These are phyloP conservation scores for Australoheros facetus DNA, from an alignment of 2,797 vertebrate species.

Conservation along the genomic window DNA sequence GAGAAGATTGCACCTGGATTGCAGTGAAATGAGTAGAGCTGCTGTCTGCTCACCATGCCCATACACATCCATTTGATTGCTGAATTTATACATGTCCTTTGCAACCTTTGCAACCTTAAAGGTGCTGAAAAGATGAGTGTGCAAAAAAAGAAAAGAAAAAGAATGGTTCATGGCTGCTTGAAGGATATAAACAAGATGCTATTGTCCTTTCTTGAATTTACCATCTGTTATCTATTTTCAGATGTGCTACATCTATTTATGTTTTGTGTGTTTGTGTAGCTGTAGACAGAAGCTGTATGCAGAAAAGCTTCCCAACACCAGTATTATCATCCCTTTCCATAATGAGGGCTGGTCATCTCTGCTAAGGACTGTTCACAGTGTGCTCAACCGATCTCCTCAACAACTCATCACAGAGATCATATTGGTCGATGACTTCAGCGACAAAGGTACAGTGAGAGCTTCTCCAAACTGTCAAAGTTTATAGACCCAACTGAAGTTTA, in stretches of 20 bases:
- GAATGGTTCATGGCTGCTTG: background rate
- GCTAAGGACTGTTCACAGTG: constrained; percentile 93
- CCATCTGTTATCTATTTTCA: background rate
- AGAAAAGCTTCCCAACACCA: constrained; percentile 93
- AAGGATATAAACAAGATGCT: background rate
- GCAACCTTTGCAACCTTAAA: background rate
- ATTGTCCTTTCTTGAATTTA: background rate
- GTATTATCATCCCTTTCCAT: constrained; percentile 97
- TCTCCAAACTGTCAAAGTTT: background rate
- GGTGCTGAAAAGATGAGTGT: background rate
- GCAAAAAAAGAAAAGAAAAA: background rate
- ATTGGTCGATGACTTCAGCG: constrained; percentile 97
- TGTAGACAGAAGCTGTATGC: constrained; percentile 89
- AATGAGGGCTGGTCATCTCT: constrained; percentile 98
- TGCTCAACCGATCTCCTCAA: constrained; percentile 92
- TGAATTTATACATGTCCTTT: constrained; percentile 18
- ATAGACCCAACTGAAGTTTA: background rate
- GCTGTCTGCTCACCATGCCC: background rate
- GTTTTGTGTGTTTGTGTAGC: constrained; percentile 69
- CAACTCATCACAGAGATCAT: constrained; percentile 92
- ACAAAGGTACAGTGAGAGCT: constrained; percentile 84
- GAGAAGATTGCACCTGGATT: constrained; percentile 13
- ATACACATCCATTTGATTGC: background rate
- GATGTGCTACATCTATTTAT: background rate
- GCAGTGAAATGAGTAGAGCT: background rate